Evolutionary conservation across 2,888 invertebrate genomes (phyloP).

Genomic region (Plagodis pulveraria): DNA sequence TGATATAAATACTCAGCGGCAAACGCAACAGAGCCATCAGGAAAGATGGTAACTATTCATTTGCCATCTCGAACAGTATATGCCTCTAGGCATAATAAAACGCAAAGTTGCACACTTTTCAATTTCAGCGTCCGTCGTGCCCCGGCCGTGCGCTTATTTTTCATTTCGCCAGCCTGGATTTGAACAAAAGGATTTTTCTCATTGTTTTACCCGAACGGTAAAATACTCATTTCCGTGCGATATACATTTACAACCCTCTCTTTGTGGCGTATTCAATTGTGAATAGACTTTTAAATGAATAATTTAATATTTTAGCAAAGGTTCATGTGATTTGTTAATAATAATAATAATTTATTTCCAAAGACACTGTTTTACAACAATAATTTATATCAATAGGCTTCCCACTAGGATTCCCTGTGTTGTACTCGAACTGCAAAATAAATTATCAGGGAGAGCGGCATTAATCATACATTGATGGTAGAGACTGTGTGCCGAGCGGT

Average conservation of each 20-base stretch:
- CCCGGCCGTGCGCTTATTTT: conserved; percentile 64
- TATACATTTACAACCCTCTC: conserved; percentile 27
- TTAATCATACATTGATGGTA: conserved; percentile 17
- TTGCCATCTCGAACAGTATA: conserved; percentile 57
- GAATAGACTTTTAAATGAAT: conserved; percentile 2
- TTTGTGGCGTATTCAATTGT: conserved; percentile 27
- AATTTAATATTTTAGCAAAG: conserved; percentile 7
- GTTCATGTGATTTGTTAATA: background rate
- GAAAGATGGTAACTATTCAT: conserved; percentile 51
- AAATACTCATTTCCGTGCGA: conserved; percentile 36
- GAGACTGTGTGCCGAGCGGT: conserved; percentile 11
- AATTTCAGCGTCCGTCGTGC: conserved; percentile 63
- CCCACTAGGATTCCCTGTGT: no score
- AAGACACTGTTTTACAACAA: no score
- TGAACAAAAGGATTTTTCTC: conserved; percentile 74
- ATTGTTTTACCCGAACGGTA: conserved; percentile 54
- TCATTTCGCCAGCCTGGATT: conserved; percentile 65
- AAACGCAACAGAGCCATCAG: conserved; percentile 37
- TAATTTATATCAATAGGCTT: no score
- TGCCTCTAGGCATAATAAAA: conserved; percentile 62
- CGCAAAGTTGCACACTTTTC: conserved; percentile 71
- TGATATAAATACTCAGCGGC: conserved; percentile 38
- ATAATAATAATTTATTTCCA: no score
- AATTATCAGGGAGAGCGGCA: conserved; percentile 13
- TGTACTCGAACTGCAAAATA: conserved; percentile 10